These are phyloP conservation scores for Lepus townsendii DNA, from an alignment of 2,797 vertebrate species.

Conservation along the genomic window DNA sequence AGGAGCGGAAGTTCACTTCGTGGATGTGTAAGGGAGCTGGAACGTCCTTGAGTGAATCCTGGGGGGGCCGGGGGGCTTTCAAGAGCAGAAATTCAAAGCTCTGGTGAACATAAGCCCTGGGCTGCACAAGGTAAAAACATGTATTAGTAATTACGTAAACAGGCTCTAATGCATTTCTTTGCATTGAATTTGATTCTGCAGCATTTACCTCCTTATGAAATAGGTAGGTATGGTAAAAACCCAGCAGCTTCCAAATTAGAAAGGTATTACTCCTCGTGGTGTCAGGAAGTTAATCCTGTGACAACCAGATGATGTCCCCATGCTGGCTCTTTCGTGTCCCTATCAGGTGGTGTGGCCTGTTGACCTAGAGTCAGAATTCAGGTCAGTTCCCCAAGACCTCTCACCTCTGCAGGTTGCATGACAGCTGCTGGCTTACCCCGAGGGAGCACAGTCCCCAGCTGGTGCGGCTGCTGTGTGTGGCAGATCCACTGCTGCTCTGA, in stretches of 20 bases:
- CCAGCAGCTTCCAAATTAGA: neutral
- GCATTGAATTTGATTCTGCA: conserved; percentile 11
- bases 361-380: conserved; percentile 31
- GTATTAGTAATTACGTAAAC: neutral
- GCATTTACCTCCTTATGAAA: neutral
- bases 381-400: neutral
- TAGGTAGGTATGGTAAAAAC: conserved; percentile 13
- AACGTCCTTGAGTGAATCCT: conserved; percentile 28
- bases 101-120: neutral
- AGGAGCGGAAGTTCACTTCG: neutral
- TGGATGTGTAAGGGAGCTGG: neutral
- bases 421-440: neutral
- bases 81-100: conserved; percentile 49
- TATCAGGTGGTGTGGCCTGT: conserved; percentile 13
- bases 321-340: neutral
- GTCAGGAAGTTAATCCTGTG: conserved; percentile 23
- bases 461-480: neutral
- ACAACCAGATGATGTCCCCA: neutral
- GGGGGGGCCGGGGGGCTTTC: neutral
- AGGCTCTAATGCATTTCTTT: conserved; percentile 15
- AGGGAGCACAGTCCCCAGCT: neutral
- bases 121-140: neutral
- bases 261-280: neutral
- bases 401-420: neutral
- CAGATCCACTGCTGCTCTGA: neutral